Base-by-base conservation (phyloP, 2,888 invertebrate genomes). In the Sepioteuthis lessoniana region DNA sequence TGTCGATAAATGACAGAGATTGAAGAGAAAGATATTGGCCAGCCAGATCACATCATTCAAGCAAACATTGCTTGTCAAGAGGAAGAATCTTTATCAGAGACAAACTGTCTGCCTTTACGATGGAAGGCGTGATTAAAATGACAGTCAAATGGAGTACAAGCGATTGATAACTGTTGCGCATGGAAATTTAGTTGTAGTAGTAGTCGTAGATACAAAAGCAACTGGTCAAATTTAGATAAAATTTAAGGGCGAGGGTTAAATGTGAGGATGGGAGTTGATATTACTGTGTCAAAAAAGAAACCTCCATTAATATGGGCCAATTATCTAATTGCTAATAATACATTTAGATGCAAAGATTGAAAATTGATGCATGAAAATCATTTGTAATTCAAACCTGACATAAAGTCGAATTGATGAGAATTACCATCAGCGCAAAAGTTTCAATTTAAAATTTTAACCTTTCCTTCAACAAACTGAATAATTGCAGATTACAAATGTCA, bases 21-120 rank as follows among this genome's bases (percentile, higher is more conserved):
- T 76, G 76, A 76, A 76, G 76, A 76, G 76, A 76, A 76, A n/a
- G 31, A n/a, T 76, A 76, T 76, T n/a, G n/a, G 76, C n/a, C 76
- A 19, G 19, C 13, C 76, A n/a, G 76, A 31, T 76, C 76, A 76
- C 76, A 76, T 76, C 31, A n/a, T n/a, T 76, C n/a, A n/a, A 76
- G n/a, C 60, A 76, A 76, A 76, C 76, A n/a, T 76, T 8, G 76
- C n/a, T 76, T 76, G 76, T 76, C 76, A n/a, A 13, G n/a, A 76
- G 76, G 76, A n/a, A 16, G 19, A 31, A 76, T 76, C 76, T 76
- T 76, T n/a, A 76, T 76, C 76, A 76, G 76, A 76, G 76, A 1
- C 76, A n/a, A 10, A 0, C 76, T 76, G 76, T 76, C 76, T n/a
- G 76, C n/a, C n/a, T 76, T 76, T 16, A 31, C n/a, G 76, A 76